Percentiles rank a stretch among this genome's conserved stretches.
phyloP scores from a whole-genome alignment of 1,140 invertebrate species.

The Sitodiplosis mosellana region DNA sequence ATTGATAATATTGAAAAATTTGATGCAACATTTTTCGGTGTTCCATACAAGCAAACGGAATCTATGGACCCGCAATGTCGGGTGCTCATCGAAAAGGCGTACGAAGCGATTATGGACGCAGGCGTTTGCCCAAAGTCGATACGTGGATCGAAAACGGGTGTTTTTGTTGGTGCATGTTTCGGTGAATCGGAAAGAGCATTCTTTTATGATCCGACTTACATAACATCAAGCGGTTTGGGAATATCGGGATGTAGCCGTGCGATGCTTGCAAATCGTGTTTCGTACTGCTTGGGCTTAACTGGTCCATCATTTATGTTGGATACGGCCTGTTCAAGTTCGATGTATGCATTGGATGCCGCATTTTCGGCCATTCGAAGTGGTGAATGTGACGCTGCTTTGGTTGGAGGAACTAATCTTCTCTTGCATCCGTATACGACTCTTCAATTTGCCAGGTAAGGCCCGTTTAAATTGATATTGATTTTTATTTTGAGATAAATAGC shows the following conservation, averaged over 20 bases:
- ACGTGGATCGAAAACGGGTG: constrained; percentile 50
- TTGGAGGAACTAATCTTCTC: constrained; percentile 64
- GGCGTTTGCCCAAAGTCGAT: constrained; percentile 28
- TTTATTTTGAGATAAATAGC: no score
- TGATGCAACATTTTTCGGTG: constrained; percentile 64
- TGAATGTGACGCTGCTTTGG: constrained; percentile 70
- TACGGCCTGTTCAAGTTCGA: constrained; percentile 77
- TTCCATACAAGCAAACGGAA: constrained; percentile 30
- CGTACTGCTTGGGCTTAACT: constrained; percentile 46
- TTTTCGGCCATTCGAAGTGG: constrained; percentile 55
- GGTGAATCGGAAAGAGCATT: constrained; percentile 51
- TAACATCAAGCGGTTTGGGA: constrained; percentile 33
- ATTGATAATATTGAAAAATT: constrained; percentile 63
- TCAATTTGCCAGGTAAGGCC: constrained; percentile 59
- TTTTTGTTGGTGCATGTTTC: constrained; percentile 56
- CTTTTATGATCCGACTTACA: constrained; percentile 37
- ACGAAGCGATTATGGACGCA: constrained; percentile 26
- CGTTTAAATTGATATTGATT: no score
- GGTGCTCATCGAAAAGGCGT: constrained; percentile 28
- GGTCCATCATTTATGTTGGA: constrained; percentile 72
- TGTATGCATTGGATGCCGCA: constrained; percentile 69
- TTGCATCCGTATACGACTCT: constrained; percentile 70
- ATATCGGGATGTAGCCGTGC: constrained; percentile 69
- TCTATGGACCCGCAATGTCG: constrained; percentile 33
- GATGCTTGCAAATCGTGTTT: constrained; percentile 83